phyloP scores from a whole-genome alignment of 2,797 vertebrate species.

The Mormyrops attenuatus region DNA sequence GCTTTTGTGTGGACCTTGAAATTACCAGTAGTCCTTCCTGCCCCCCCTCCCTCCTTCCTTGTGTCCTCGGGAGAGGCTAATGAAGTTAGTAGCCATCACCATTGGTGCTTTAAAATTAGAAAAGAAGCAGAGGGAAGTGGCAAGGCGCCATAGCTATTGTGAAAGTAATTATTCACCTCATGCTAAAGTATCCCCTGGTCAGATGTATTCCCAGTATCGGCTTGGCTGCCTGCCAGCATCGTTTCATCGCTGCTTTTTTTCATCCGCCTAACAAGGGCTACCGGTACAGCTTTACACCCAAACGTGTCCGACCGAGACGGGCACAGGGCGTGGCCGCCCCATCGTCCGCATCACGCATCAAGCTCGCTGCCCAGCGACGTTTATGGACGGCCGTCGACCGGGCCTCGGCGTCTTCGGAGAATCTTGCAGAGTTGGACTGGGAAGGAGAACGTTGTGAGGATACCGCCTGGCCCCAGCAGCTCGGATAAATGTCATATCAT shows the following conservation, averaged over 20 bases:
- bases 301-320: background rate
- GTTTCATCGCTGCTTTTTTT: background rate
- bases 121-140: background rate
- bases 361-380: background rate
- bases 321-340: background rate
- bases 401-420: background rate
- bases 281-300: background rate
- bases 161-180: constrained; percentile 10
- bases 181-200: background rate
- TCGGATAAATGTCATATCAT: background rate
- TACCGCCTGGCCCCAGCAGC: background rate
- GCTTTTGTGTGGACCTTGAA: background rate
- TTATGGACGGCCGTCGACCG: background rate
- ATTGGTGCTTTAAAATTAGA: background rate
- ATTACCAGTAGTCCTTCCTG: background rate
- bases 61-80: background rate
- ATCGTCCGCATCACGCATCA: background rate
- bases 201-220: background rate
- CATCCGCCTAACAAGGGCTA: background rate
- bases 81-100: background rate
- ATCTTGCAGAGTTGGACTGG: background rate
- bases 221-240: background rate
- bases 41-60: background rate
- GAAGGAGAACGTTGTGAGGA: background rate
- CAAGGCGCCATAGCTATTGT: background rate